A percentile compares a stretch with the other conserved stretches of the same genome.
Conservation (phyloP, 2,888 invertebrate genomes). For the Xestia ashworthii region DNA sequence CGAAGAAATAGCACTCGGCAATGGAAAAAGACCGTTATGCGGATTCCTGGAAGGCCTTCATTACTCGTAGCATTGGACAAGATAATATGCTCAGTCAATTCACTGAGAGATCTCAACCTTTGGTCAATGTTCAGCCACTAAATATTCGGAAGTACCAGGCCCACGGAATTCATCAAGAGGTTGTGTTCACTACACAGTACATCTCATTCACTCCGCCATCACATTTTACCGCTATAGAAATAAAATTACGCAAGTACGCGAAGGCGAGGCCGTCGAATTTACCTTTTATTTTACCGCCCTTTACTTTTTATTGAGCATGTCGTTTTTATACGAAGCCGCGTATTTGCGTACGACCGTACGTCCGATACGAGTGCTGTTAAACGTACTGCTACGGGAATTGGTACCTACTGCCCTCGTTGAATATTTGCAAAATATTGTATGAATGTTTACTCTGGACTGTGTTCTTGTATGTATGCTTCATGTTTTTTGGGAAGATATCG, state of each 20-base stretch:
- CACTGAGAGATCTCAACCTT: background rate
- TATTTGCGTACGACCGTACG: slow-evolving; percentile 65
- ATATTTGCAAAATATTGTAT: slow-evolving; percentile 57
- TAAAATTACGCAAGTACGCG: slow-evolving; percentile 61
- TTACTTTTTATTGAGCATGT: slow-evolving; percentile 75
- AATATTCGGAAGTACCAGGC: slow-evolving; percentile 8
- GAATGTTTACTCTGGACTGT: slow-evolving; percentile 33
- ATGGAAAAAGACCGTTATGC: background rate
- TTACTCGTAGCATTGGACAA: background rate
- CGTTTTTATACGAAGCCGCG: slow-evolving; percentile 63
- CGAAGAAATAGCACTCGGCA: background rate
- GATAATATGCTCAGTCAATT: background rate
- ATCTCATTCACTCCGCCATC: slow-evolving; percentile 49
- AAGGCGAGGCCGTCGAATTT: slow-evolving; percentile 62
- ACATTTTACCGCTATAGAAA: slow-evolving; percentile 63
- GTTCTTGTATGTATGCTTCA: slow-evolving; percentile 31
- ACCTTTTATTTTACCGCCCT: slow-evolving; percentile 74
- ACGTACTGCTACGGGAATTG: slow-evolving; percentile 56
- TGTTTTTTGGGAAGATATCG: slow-evolving; percentile 24
- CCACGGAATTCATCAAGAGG: slow-evolving; percentile 21
- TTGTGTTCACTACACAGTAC: slow-evolving; percentile 20
- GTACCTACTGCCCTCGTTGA: slow-evolving; percentile 47
- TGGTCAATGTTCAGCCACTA: background rate
- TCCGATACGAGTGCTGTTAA: slow-evolving; percentile 63
- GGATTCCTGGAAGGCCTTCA: background rate